A percentile compares a stretch with the other conserved stretches of the same genome.
Evolutionary conservation across 2,888 invertebrate genomes (phyloP).

Genomic region (Punctoribates punctum): DNA sequence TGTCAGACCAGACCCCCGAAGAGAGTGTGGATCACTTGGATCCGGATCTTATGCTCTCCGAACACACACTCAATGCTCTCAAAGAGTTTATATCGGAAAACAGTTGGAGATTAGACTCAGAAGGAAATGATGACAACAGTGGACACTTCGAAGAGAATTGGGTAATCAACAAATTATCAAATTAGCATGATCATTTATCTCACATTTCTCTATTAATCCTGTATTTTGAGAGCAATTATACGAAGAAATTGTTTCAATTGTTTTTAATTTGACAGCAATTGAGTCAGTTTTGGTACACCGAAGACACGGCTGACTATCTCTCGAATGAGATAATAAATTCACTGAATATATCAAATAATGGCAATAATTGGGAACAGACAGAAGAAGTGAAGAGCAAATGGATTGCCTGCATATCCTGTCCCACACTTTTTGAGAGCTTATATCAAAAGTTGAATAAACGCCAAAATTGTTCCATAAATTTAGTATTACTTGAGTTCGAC

Average conservation of each 20-base stretch:
- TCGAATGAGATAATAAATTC: conserved; percentile 63
- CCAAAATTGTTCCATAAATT: conserved; percentile 46
- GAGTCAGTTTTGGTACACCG: conserved; percentile 96
- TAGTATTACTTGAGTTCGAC: conserved; percentile 46
- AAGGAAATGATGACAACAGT: conserved; percentile 54
- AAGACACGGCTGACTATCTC: conserved; percentile 69
- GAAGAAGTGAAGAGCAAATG: conserved; percentile 49
- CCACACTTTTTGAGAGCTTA: conserved; percentile 68
- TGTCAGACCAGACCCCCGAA: background rate
- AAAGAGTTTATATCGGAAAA: conserved; percentile 74
- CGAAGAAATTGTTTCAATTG: background rate
- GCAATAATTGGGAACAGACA: background rate
- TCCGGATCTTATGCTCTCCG: conserved; percentile 65
- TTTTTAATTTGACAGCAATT: conserved; percentile 66
- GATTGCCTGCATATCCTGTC: conserved; percentile 83
- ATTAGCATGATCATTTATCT: no score
- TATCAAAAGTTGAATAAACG: conserved; percentile 45
- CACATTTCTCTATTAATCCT: background rate
- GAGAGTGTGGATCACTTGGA: conserved; percentile 57
- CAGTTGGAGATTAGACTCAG: conserved; percentile 60
- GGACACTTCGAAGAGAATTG: conserved; percentile 71
- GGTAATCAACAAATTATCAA: no score
- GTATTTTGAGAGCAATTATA: conserved; percentile 66
- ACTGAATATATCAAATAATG: conserved; percentile 57
- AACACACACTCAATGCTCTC: conserved; percentile 68